These are phyloP conservation scores for Cnemophilus loriae DNA, from an alignment of 2,113 vertebrate genomes.

Conservation along the genomic window DNA sequence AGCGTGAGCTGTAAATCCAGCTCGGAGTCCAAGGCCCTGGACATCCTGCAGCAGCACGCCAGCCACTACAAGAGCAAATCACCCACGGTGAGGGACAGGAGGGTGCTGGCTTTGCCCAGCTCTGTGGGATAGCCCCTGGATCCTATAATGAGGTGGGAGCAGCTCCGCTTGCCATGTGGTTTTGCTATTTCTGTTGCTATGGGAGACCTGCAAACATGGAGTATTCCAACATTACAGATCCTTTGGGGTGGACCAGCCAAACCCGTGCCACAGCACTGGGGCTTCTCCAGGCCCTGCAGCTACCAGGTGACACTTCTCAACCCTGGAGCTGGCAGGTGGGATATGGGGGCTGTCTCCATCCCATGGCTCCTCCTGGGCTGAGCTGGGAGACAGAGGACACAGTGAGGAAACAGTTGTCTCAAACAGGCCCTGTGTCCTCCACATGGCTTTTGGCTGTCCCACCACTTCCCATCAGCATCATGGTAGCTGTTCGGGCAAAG, in stretches of 20 bases:
- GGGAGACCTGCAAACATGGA: background rate
- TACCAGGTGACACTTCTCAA: background rate
- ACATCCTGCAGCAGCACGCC: slow-evolving; percentile 96
- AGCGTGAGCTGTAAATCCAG: slow-evolving; percentile 88
- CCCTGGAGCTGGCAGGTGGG: background rate
- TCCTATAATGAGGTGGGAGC: background rate
- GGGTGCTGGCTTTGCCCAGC: background rate
- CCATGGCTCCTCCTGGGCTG: background rate
- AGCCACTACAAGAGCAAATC: slow-evolving; percentile 99
- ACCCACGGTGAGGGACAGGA: slow-evolving; percentile 83
- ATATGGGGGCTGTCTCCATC: background rate
- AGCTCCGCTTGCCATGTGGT: fast-evolving
- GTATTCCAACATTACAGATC: background rate
- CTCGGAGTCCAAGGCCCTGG: slow-evolving; percentile 94
- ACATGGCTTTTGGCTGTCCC: background rate
- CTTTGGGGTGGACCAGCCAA: background rate
- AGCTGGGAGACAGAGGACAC: background rate
- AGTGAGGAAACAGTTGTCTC: background rate
- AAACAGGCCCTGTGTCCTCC: background rate
- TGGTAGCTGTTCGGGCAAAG: background rate
- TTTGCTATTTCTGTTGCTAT: background rate
- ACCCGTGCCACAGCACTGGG: no score
- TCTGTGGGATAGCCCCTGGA: background rate
- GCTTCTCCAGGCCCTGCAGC: background rate
- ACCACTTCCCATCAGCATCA: fast-evolving